Evolutionary conservation across 2,888 invertebrate genomes (phyloP).

Genomic region (Dione vanillae): DNA sequence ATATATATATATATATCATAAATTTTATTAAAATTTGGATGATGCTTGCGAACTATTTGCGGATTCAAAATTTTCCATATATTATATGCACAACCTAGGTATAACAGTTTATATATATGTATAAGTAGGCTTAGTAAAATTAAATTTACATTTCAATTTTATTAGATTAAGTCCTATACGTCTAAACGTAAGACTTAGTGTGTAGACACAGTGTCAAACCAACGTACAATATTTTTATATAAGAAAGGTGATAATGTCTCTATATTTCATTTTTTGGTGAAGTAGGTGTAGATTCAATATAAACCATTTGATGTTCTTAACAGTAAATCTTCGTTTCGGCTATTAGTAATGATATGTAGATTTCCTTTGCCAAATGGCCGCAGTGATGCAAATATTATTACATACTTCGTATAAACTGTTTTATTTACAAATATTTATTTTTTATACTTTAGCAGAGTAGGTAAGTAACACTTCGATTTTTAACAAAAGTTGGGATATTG

Average conservation of each 20-base stretch:
- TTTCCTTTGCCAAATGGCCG: slow-evolving; percentile 16
- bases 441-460: not conserved
- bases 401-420: not conserved
- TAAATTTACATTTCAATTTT: no score
- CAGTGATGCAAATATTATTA: slow-evolving; percentile 6
- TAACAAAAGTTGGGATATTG: no score
- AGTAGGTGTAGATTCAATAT: not conserved
- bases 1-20: slow-evolving; percentile 14
- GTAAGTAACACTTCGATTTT: no score
- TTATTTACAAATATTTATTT: slow-evolving; percentile 3
- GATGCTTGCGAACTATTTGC: not conserved
- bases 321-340: not conserved
- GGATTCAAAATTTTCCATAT: not conserved
- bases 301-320: not conserved
- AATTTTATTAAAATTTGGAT: slow-evolving; percentile 20
- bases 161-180: no score
- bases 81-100: not conserved
- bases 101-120: not conserved
- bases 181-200: no score
- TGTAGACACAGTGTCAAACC: no score
- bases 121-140: no score
- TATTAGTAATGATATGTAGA: not conserved
- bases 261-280: not conserved
- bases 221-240: no score
- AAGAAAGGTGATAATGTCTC: no score